phyloP scores from a whole-genome alignment of 2,888 invertebrate genomes.

The Tenodera sinensis region DNA sequence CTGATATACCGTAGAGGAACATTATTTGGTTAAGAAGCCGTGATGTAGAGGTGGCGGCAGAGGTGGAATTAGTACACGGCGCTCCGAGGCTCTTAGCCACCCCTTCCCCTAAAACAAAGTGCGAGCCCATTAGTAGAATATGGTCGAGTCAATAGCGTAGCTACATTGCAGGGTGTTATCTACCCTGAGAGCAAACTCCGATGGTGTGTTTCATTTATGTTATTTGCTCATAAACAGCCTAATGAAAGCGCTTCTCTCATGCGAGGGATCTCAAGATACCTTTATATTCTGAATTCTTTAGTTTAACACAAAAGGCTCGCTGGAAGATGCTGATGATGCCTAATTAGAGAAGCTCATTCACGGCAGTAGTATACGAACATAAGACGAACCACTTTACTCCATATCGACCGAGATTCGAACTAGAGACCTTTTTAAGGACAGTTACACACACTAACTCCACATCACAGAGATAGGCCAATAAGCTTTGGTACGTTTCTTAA shows the following conservation, averaged over 20 bases:
- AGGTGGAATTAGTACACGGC: background rate
- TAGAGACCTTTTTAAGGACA: too few relatives aligned
- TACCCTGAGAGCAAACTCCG: background rate
- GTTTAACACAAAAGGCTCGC: too few relatives aligned
- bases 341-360: too few relatives aligned
- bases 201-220: background rate
- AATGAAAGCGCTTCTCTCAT: background rate
- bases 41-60: background rate
- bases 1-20: background rate
- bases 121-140: background rate
- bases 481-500: too few relatives aligned
- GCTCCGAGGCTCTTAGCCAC: background rate
- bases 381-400: too few relatives aligned
- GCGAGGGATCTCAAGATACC: background rate
- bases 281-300: too few relatives aligned
- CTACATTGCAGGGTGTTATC: background rate
- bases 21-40: background rate
- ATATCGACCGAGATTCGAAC: too few relatives aligned
- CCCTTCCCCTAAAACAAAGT: background rate
- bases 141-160: background rate
- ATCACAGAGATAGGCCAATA: too few relatives aligned
- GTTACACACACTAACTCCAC: too few relatives aligned
- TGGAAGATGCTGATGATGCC: too few relatives aligned
- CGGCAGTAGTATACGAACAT: too few relatives aligned
- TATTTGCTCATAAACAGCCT: background rate